Percentiles rank a stretch among this genome's conserved stretches.
These are phyloP conservation scores for Tenebrio molitor DNA, from an alignment of 1,140 invertebrate genomes.

Conservation along the genomic window DNA sequence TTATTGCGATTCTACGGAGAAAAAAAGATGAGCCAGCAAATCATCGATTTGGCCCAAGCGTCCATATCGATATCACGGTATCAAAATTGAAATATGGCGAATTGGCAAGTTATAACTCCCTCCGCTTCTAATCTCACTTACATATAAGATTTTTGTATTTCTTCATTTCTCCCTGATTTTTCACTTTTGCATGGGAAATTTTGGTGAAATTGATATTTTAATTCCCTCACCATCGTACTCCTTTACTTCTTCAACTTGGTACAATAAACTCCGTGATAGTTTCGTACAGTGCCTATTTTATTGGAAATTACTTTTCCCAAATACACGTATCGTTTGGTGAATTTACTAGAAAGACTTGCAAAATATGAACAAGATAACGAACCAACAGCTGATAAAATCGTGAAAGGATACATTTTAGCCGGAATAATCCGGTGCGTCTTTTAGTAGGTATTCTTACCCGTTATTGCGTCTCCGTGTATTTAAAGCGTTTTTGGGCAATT, in stretches of 20 bases:
- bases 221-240: constrained; percentile 73
- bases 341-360: too few species aligned
- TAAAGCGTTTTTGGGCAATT: too few species aligned
- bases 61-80: constrained; percentile 76
- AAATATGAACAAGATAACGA: too few species aligned
- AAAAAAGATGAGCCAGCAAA: constrained; percentile 74
- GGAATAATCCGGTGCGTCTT: too few species aligned
- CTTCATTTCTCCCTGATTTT: constrained; percentile 75
- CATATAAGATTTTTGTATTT: constrained; percentile 60
- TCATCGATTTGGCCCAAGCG: constrained; percentile 71
- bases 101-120: constrained; percentile 66
- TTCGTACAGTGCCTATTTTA: constrained; percentile 69
- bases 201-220: constrained; percentile 68
- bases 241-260: constrained; percentile 69
- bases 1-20: constrained; percentile 69
- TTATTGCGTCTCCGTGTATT: too few species aligned
- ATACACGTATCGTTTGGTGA: not conserved
- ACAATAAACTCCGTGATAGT: constrained; percentile 74
- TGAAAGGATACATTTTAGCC: too few species aligned
- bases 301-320: constrained; percentile 58
- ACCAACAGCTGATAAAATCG: too few species aligned
- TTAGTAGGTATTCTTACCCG: too few species aligned
- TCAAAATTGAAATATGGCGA: constrained; percentile 80
- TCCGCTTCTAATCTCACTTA: constrained; percentile 68
- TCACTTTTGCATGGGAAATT: constrained; percentile 75